phyloP scores from a whole-genome alignment of 2,888 invertebrate genomes.

The Cremastinae sp. region DNA sequence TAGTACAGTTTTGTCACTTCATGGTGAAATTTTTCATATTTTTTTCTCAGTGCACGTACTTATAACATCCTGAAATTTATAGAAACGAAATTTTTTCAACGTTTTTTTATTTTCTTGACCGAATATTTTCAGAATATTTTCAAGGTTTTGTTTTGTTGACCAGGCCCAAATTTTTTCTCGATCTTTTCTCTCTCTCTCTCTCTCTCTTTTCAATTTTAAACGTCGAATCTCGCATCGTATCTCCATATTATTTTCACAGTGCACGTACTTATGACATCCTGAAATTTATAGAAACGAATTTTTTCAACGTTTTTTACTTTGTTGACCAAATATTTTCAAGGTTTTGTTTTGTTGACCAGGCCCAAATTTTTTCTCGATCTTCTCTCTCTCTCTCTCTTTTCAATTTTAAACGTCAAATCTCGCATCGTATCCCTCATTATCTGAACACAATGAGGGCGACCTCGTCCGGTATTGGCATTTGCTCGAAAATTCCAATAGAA shows the following conservation, averaged over 20 bases:
- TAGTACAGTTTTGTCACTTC: too few relatives aligned
- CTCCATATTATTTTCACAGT: too few relatives aligned
- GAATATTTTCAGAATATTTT: too few relatives aligned
- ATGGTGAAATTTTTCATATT: too few relatives aligned
- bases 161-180: constrained; percentile 67
- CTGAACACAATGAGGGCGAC: constrained; percentile 75
- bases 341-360: constrained; percentile 61
- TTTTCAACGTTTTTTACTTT: constrained; percentile 13
- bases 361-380: constrained; percentile 65
- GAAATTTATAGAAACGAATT: too few relatives aligned
- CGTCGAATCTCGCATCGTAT: too few relatives aligned
- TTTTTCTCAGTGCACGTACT: too few relatives aligned
- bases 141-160: constrained; percentile 64
- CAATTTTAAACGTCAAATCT: constrained; percentile 55
- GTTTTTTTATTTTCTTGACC: constrained; percentile 12
- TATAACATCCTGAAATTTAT: too few relatives aligned
- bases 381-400: neutral
- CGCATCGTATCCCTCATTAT: constrained; percentile 73
- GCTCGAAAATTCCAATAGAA: constrained; percentile 78
- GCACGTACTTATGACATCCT: too few relatives aligned
- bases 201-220: neutral
- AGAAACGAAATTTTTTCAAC: too few relatives aligned
- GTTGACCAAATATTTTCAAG: constrained; percentile 67
- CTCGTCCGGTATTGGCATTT: constrained; percentile 78
- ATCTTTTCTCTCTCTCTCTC: neutral